phyloP scores from a whole-genome alignment of 2,113 vertebrate genomes.

The Rhegmatorhina hoffmannsi region DNA sequence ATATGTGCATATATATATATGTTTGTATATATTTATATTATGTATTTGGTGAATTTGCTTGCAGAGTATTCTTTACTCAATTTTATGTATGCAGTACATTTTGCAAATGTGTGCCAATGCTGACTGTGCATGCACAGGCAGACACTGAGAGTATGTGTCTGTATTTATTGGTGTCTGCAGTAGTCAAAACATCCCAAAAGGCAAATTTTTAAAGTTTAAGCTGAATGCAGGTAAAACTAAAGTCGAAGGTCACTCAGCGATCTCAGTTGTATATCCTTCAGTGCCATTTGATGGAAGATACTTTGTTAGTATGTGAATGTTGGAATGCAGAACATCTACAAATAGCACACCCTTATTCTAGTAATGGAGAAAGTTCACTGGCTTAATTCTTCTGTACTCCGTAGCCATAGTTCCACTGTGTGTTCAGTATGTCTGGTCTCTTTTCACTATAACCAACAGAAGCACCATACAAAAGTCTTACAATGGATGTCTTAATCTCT shows the following conservation, averaged over 20 bases:
- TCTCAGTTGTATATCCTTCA: background rate
- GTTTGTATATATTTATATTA: background rate
- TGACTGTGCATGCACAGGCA: background rate
- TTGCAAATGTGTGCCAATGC: background rate
- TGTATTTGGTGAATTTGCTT: background rate
- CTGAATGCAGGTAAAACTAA: background rate
- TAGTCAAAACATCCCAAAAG: background rate
- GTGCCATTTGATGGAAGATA: constrained; percentile 24
- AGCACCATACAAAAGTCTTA: constrained; percentile 84
- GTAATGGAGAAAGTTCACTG: constrained; percentile 70
- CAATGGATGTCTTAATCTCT: constrained; percentile 87
- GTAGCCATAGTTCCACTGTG: constrained; percentile 76
- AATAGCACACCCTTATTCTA: constrained; percentile 55
- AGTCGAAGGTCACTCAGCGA: background rate
- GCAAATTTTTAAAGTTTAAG: constrained; percentile 1
- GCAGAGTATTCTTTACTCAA: background rate
- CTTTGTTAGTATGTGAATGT: constrained; percentile 8
- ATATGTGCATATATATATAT: background rate
- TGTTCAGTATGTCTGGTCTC: constrained; percentile 79
- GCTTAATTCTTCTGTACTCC: constrained; percentile 72
- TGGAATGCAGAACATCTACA: constrained; percentile 21
- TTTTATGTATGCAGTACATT: background rate
- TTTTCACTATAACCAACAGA: constrained; percentile 82
- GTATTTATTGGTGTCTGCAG: background rate
- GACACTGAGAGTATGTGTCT: background rate